Conservation (phyloP, 2,888 invertebrate species). For the Eilema caniola region DNA sequence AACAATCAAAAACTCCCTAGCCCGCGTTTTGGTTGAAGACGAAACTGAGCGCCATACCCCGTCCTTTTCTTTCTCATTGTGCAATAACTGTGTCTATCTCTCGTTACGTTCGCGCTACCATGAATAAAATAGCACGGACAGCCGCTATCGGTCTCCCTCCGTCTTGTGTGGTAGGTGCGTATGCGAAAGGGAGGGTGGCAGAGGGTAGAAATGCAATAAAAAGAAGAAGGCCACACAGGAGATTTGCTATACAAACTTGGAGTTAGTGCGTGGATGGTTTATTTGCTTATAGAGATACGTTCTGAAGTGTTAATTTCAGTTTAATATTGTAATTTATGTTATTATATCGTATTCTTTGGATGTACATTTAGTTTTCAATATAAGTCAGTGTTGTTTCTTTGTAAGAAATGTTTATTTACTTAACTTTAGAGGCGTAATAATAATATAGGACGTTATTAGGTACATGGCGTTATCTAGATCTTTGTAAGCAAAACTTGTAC, state of each 20-base stretch:
- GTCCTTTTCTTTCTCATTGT: constrained; percentile 68
- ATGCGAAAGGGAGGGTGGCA: constrained; percentile 64
- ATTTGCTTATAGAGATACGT: constrained; percentile 67
- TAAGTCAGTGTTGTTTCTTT: too few species aligned
- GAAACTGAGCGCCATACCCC: constrained; percentile 63
- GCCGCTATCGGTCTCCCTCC: constrained; percentile 70
- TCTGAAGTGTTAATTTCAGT: constrained; percentile 74
- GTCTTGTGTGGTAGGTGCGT: constrained; percentile 39
- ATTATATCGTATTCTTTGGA: constrained; percentile 41
- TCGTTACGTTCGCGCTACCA: constrained; percentile 64
- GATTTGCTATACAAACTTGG: constrained; percentile 71
- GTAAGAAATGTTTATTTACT: background rate
- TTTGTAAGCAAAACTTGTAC: background rate
- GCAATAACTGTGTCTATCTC: constrained; percentile 67
- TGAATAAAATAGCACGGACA: constrained; percentile 78
- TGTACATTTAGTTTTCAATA: background rate
- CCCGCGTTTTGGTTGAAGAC: constrained; percentile 74
- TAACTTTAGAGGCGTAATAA: background rate
- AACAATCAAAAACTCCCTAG: constrained; percentile 78
- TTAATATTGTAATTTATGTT: constrained; percentile 71
- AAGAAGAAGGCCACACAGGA: constrained; percentile 69
- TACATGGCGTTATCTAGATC: too few species aligned
- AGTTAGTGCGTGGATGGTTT: constrained; percentile 66
- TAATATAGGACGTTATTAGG: background rate
- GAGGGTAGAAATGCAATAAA: constrained; percentile 76